Evolutionary conservation across 2,888 invertebrate species (phyloP).

Genomic region (Cerceris rybyensis): DNA sequence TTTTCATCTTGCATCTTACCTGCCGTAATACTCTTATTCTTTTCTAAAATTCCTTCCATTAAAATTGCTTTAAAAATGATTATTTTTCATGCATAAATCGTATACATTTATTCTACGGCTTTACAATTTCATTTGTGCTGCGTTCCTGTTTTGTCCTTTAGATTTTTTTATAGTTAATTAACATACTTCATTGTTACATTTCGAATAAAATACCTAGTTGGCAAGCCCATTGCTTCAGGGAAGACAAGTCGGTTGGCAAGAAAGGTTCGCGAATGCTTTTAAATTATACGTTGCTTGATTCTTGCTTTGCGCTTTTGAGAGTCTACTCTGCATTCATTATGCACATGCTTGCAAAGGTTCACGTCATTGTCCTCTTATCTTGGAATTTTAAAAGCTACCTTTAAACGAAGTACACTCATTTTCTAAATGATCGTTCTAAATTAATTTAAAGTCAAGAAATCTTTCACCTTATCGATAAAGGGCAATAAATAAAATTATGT

Average conservation of each 20-base stretch:
- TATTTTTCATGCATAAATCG: too few species aligned
- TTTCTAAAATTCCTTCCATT: too few species aligned
- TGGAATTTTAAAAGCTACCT: not conserved
- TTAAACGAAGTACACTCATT: not conserved
- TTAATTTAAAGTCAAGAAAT: not conserved
- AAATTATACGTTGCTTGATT: not conserved
- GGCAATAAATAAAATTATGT: too few species aligned
- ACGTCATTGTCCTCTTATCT: not conserved
- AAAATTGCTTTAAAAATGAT: too few species aligned
- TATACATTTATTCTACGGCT: too few species aligned
- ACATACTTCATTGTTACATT: not conserved
- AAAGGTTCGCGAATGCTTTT: not conserved
- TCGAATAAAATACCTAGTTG: slow-evolving; percentile 26
- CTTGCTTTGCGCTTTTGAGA: slow-evolving; percentile 24
- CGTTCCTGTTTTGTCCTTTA: not conserved
- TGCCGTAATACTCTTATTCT: not conserved
- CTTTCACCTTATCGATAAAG: not conserved
- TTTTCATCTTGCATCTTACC: not conserved
- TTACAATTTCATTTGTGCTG: not conserved
- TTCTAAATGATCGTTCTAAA: too few species aligned
- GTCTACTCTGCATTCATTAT: not conserved
- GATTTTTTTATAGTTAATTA: not conserved
- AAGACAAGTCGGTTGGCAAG: not conserved
- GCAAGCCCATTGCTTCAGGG: slow-evolving; percentile 34
- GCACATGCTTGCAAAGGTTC: not conserved